Evolutionary conservation across 1,140 invertebrate species (phyloP).

Genomic region (Diprion similis): DNA sequence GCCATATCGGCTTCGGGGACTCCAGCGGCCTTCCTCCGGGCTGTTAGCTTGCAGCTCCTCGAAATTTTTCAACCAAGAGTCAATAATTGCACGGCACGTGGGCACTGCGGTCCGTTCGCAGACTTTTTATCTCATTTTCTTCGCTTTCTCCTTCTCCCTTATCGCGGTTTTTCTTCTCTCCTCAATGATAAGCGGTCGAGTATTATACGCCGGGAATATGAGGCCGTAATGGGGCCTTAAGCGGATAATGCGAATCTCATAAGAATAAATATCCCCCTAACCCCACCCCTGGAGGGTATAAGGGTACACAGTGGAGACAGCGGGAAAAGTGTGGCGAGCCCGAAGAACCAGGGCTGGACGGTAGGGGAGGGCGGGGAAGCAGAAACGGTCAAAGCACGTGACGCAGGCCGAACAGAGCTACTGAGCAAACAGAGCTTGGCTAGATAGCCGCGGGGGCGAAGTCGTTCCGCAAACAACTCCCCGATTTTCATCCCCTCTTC

Average conservation of each 20-base stretch:
- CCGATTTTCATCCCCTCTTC: background rate
- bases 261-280: background rate
- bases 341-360: background rate
- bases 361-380: conserved; percentile 2
- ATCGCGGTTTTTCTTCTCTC: too few species aligned
- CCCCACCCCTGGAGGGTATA: background rate
- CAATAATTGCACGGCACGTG: conserved; percentile 1
- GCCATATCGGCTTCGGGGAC: background rate
- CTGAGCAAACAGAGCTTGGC: conserved; percentile 8
- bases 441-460: conserved; percentile 13
- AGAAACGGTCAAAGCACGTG: background rate
- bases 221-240: background rate
- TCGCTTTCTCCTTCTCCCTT: background rate
- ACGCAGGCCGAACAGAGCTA: background rate
- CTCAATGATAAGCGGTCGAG: background rate
- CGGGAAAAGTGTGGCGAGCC: background rate
- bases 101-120: background rate
- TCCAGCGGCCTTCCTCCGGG: background rate
- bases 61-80: background rate
- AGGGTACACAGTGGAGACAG: background rate
- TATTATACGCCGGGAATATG: background rate
- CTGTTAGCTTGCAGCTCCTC: background rate
- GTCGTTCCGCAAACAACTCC: conserved; percentile 8
- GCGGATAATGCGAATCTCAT: background rate
- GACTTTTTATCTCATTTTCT: background rate